Evolutionary conservation across 2,888 invertebrate genomes (phyloP), one percentile per base, ranked within the genome.

Genomic region (Steromphala cineraria): DNA sequence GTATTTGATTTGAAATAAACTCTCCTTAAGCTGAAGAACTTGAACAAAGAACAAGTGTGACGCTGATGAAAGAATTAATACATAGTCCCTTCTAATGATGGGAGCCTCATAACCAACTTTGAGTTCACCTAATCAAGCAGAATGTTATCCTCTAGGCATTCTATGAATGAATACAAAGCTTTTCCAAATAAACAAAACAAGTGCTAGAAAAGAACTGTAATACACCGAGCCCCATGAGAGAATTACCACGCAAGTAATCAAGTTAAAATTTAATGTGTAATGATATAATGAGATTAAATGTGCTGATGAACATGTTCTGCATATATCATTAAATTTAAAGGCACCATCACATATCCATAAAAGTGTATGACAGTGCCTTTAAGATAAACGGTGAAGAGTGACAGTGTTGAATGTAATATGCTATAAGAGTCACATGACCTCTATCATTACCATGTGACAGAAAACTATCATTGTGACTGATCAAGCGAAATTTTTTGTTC

Each of bases 161-260:
- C 71, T 71, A 40, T 40, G 40, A 2, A 17, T 36, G 31, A 71
- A 19, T 36, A 71, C 8, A 36, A 13, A 24, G 19, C 71, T 71
- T 71, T 40, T 71, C 36, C 71, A 71, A 31, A 71, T 71, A 71
- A 71, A 71, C 71, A 71, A 71, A 71, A 36, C 36, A 17, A 36
- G 36, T 10, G 46, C 46, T 28, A 24, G 36, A 36, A 71, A 17
- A n/a, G 19, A 19, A 19, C 19, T 36, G 7, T 71, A 15, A 36
- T 31, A 40, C 71, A 71, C 36, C 36, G 31, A 40, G 36, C 19
- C 19, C 40, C 13, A 40, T 40, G 71, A 19, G 71, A 71, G 15
- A 71, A 62, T 71, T 40, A 36, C 40, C 40, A 40, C 36, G 10
- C 71, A 71, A 31, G 71, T 71, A 71, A 71, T 71, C 71, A 71